Evolutionary conservation across 2,888 invertebrate genomes (phyloP).

Genomic region (Orthosia incerta): DNA sequence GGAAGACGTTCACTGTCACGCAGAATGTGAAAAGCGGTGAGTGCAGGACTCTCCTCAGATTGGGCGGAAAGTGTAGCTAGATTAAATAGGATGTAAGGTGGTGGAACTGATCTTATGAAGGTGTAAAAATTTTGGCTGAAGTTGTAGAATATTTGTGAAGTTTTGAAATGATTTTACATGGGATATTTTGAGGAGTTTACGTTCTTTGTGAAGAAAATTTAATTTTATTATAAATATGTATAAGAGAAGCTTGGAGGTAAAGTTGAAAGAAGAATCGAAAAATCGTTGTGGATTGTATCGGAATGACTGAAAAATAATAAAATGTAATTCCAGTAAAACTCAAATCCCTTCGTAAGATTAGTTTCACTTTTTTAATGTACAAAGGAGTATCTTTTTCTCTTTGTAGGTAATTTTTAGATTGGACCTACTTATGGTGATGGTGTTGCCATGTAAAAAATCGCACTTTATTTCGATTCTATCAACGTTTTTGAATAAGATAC

Average conservation of each 20-base stretch:
- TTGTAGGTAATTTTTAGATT: conserved; percentile 40
- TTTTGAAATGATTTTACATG: background rate
- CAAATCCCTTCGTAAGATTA: conserved; percentile 68
- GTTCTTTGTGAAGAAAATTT: background rate
- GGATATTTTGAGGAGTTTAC: background rate
- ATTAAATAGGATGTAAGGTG: conserved; percentile 61
- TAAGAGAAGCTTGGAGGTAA: background rate
- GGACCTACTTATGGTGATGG: conserved; percentile 62
- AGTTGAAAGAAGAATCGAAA: background rate
- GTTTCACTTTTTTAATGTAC: conserved; percentile 71
- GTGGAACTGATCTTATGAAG: conserved; percentile 70
- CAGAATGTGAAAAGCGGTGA: conserved; percentile 95
- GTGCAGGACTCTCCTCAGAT: conserved; percentile 80
- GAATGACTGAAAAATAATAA: conserved; percentile 39
- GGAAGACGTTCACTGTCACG: conserved; percentile 97
- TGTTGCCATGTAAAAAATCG: conserved; percentile 64
- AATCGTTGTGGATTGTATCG: background rate
- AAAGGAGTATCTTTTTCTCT: conserved; percentile 84
- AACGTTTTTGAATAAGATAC: conserved; percentile 75
- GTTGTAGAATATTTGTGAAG: background rate
- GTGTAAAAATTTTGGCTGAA: background rate
- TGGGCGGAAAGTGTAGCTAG: conserved; percentile 78
- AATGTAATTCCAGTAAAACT: conserved; percentile 4
- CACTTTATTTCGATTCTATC: conserved; percentile 53
- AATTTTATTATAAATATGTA: background rate